Conservation (phyloP, 1,140 invertebrate species). For the Carcinoscorpius rotundicauda region DNA sequence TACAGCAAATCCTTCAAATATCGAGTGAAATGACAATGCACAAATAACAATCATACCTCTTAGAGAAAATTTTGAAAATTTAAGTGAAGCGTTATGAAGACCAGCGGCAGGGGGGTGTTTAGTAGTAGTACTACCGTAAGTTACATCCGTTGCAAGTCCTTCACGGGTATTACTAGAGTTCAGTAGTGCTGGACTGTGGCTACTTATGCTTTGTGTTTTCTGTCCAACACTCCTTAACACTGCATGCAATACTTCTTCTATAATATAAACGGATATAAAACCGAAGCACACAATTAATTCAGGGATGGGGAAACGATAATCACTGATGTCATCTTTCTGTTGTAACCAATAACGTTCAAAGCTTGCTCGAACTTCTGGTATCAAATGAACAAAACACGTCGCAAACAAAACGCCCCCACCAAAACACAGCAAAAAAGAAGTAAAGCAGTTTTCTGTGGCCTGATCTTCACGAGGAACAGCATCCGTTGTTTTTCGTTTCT, state of each 20-base stretch:
- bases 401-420: slow-evolving; percentile 72
- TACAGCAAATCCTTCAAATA: slow-evolving; percentile 78
- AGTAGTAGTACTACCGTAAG: neutral
- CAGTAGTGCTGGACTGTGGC: neutral
- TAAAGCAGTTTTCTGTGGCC: slow-evolving; percentile 7
- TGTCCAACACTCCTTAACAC: neutral
- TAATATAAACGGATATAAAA: neutral
- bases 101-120: neutral
- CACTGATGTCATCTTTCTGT: slow-evolving; percentile 33
- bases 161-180: neutral
- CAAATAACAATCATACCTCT: slow-evolving; percentile 21
- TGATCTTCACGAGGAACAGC: neutral
- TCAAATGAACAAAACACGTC: slow-evolving; percentile 65
- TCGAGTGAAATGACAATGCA: slow-evolving; percentile 76
- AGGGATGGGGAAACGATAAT: neutral
- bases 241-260: slow-evolving; percentile 1
- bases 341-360: slow-evolving; percentile 34
- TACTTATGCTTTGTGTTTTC: neutral
- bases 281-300: neutral
- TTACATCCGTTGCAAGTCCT: neutral
- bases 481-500: slow-evolving; percentile 1
- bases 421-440: slow-evolving; percentile 34
- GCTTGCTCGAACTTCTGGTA: slow-evolving; percentile 60
- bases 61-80: slow-evolving; percentile 10
- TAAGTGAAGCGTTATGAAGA: neutral